phyloP scores from a whole-genome alignment of 2,113 vertebrate species.

The Myrmecobius fasciatus region DNA sequence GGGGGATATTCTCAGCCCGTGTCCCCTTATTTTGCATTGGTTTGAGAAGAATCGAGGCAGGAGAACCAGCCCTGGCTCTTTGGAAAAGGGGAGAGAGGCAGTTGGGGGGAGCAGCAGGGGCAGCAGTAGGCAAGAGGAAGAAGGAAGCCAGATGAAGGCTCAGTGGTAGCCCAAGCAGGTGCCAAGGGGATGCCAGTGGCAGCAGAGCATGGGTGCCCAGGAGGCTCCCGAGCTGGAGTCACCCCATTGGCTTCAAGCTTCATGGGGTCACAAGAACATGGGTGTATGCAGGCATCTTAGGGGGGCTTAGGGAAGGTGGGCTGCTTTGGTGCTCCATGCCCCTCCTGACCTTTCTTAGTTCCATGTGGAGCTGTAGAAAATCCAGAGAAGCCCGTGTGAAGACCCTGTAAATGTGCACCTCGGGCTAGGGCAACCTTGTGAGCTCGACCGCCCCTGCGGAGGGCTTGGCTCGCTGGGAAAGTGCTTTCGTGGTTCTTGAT shows the following conservation, averaged over 20 bases:
- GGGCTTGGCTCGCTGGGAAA: conserved; percentile 16
- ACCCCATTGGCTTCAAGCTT: too few relatives aligned
- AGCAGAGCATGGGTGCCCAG: conserved; percentile 31
- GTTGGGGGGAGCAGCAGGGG: not conserved
- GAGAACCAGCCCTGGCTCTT: not conserved
- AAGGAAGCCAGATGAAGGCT: conserved; percentile 66
- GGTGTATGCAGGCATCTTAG: conserved; percentile 2
- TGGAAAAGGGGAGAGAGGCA: not conserved
- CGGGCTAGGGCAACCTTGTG: not conserved
- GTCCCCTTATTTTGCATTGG: not conserved
- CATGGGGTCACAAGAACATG: not conserved
- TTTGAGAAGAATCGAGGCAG: not conserved
- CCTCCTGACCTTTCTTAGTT: too few relatives aligned
- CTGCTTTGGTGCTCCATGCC: too few relatives aligned
- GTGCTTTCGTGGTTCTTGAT: conserved; percentile 15
- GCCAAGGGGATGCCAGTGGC: not conserved
- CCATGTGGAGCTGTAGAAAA: too few relatives aligned
- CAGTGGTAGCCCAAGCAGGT: conserved; percentile 62
- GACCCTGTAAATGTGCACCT: not conserved
- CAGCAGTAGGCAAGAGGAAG: conserved; percentile 15
- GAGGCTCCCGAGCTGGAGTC: conserved; percentile 52
- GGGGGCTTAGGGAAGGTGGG: too few relatives aligned
- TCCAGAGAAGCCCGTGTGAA: too few relatives aligned
- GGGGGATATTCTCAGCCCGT: not conserved
- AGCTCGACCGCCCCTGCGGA: conserved; percentile 33